Percentiles rank a stretch among this genome's conserved stretches.
These are phyloP conservation scores for Psittacula echo DNA, from an alignment of 2,797 vertebrate species.

Conservation along the genomic window DNA sequence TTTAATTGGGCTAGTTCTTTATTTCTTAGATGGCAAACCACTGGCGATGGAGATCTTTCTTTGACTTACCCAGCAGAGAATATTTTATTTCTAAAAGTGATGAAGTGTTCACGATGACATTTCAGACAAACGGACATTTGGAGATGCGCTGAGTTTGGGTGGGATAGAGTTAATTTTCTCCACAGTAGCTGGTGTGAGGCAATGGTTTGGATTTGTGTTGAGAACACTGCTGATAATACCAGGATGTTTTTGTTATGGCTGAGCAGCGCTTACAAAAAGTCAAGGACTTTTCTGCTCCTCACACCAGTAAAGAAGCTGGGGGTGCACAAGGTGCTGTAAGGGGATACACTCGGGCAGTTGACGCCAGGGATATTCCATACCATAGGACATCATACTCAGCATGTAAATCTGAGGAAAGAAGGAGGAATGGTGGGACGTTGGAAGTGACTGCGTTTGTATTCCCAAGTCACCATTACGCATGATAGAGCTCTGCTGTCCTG, in stretches of 20 bases:
- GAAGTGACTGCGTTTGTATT: neutral
- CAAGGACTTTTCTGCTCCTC: neutral
- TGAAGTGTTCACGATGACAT: constrained; percentile 27
- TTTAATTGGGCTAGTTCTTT: neutral
- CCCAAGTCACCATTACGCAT: neutral
- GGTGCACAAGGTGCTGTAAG: neutral
- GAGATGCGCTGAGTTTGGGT: neutral
- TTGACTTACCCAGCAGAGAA: constrained; percentile 1
- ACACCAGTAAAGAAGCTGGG: too few species aligned
- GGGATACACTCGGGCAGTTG: neutral
- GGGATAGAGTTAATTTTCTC: neutral
- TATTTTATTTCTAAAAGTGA: constrained; percentile 23
- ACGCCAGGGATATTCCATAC: neutral
- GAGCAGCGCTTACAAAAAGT: neutral
- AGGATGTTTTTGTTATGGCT: neutral
- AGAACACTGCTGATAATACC: neutral
- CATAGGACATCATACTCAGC: neutral
- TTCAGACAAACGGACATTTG: constrained; percentile 8
- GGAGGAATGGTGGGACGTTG: neutral
- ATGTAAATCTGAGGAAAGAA: neutral
- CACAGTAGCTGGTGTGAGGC: neutral
- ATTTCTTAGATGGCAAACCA: neutral
- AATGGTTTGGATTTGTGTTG: neutral
- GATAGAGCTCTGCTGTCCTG: neutral
- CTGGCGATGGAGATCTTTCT: neutral